Percentiles rank a stretch among this genome's conserved stretches.
These are phyloP conservation scores for Micrasema longulum DNA, from an alignment of 1,140 invertebrate species.

Conservation along the genomic window DNA sequence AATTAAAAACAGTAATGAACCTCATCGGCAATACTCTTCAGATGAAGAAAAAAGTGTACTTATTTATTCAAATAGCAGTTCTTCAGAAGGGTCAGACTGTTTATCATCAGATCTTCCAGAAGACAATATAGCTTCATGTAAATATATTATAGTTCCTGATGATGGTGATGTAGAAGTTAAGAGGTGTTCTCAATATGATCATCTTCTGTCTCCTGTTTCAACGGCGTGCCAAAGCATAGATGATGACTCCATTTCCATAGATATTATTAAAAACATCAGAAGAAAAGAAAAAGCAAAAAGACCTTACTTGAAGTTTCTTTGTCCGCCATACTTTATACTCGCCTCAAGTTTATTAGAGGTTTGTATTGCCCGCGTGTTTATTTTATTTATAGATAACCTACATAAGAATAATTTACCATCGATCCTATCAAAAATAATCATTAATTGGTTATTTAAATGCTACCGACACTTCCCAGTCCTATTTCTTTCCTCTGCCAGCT, in stretches of 20 bases:
- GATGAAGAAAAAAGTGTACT: constrained; percentile 41
- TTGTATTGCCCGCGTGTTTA: no score
- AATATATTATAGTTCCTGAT: constrained; percentile 40
- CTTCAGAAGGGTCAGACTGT: constrained; percentile 9
- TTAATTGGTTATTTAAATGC: no score
- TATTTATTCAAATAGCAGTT: constrained; percentile 21
- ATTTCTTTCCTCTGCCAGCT: no score
- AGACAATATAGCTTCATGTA: constrained; percentile 27
- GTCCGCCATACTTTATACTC: constrained; percentile 51
- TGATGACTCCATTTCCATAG: constrained; percentile 32
- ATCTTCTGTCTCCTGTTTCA: constrained; percentile 39
- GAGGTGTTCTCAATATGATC: constrained; percentile 38
- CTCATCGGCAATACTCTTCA: constrained; percentile 22
- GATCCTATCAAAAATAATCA: no score
- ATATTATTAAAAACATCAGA: constrained; percentile 38
- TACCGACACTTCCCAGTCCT: no score
- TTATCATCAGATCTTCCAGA: not conserved
- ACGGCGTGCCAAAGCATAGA: constrained; percentile 29
- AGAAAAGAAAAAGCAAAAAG: constrained; percentile 36
- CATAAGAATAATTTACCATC: no score
- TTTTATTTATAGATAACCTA: no score
- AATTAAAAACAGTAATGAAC: constrained; percentile 15
- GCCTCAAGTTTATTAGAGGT: constrained; percentile 49
- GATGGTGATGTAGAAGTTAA: constrained; percentile 10
- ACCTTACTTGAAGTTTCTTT: constrained; percentile 42